These are phyloP conservation scores for Catocala nupta DNA, from an alignment of 2,888 invertebrate genomes.

Conservation along the genomic window DNA sequence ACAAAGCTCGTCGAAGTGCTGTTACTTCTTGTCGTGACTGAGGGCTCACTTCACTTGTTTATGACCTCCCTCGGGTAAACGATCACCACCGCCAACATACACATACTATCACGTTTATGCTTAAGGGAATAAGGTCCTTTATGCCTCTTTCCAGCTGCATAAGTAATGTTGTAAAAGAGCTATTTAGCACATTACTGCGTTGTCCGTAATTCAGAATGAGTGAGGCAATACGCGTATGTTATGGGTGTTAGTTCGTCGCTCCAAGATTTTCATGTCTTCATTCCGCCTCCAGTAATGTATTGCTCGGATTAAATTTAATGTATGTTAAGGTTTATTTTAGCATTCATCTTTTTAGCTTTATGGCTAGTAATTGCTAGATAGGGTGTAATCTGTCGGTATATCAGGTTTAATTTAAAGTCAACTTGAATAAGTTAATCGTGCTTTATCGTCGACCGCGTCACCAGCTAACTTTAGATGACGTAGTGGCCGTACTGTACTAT, in stretches of 20 bases:
- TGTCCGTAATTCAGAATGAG: conserved; percentile 40
- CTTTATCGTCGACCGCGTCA: too few relatives aligned
- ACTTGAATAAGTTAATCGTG: too few relatives aligned
- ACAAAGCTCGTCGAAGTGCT: conserved; percentile 2
- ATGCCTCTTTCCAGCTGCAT: not conserved
- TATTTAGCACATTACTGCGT: conserved; percentile 44
- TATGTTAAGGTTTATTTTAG: too few relatives aligned
- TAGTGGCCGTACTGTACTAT: too few relatives aligned
- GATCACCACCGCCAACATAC: not conserved
- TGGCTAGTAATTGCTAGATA: too few relatives aligned
- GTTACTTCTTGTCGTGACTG: conserved; percentile 1
- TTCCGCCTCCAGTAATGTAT: not conserved
- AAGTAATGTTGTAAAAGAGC: conserved; percentile 28
- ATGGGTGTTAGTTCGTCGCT: conserved; percentile 22
- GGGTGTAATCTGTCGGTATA: too few relatives aligned
- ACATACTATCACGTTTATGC: conserved; percentile 11
- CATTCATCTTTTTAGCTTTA: too few relatives aligned
- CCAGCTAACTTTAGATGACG: too few relatives aligned
- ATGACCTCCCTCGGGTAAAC: too few relatives aligned
- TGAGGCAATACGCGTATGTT: conserved; percentile 12
- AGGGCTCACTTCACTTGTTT: conserved; percentile 7
- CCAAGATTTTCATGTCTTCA: conserved; percentile 29
- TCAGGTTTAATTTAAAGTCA: too few relatives aligned
- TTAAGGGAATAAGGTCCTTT: conserved; percentile 1
- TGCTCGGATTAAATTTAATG: too few relatives aligned